Percentiles rank a stretch among this genome's conserved stretches.
Conservation (phyloP, 2,888 invertebrate genomes). For the Podabrus alpinus region DNA sequence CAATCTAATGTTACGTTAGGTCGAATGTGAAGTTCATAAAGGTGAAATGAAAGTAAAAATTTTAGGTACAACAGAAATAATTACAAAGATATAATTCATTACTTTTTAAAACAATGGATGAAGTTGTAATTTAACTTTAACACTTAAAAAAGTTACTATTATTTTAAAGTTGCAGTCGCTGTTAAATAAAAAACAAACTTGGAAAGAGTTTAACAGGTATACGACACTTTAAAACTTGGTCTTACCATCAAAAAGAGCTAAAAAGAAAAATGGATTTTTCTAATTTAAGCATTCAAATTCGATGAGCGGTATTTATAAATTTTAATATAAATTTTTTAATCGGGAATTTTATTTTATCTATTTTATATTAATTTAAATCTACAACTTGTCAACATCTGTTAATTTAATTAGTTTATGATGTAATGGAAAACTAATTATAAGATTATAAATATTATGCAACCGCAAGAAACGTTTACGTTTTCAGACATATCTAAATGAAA, state of each 20-base stretch:
- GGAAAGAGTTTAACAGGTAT: constrained; percentile 40
- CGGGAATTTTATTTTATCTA: neutral
- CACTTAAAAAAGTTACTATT: constrained; percentile 11
- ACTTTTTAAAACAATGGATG: neutral
- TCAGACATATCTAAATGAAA: constrained; percentile 40
- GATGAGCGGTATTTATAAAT: neutral
- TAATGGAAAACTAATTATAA: constrained; percentile 33
- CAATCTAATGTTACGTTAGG: neutral
- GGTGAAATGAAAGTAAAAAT: neutral
- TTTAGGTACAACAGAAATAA: neutral
- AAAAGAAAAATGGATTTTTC: constrained; percentile 4
- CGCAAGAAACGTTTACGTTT: constrained; percentile 35
- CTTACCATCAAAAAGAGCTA: constrained; percentile 14
- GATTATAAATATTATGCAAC: constrained; percentile 33
- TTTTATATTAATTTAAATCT: constrained; percentile 20
- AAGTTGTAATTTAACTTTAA: neutral
- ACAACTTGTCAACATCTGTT: constrained; percentile 22
- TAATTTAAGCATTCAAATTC: constrained; percentile 15
- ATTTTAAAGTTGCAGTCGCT: constrained; percentile 6
- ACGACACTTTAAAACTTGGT: constrained; percentile 44
- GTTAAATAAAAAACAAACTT: constrained; percentile 27
- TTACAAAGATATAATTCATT: neutral
- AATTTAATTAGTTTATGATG: constrained; percentile 20
- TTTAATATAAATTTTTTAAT: neutral
- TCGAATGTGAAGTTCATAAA: neutral